Evolutionary conservation across 2,113 vertebrate genomes (phyloP).

Genomic region (Polyodon spathula): DNA sequence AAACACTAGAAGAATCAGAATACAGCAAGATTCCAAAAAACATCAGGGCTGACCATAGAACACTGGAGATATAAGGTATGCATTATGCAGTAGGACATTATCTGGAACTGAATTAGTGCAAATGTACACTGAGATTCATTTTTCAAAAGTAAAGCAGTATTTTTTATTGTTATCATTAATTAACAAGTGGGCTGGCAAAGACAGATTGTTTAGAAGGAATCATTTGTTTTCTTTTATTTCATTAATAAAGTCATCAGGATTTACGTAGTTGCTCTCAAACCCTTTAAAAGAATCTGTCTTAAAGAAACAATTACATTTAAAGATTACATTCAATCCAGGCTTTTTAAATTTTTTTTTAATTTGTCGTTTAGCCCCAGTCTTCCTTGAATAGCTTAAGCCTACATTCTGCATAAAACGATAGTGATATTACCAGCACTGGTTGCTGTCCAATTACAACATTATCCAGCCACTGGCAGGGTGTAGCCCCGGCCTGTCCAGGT

Average conservation of each 20-base stretch:
- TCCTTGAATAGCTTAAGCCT: not conserved
- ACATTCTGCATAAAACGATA: not conserved
- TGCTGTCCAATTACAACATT: no score
- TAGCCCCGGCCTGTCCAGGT: no score
- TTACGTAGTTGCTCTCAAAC: not conserved
- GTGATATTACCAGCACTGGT: no score
- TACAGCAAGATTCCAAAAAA: no score
- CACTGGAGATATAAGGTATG: no score
- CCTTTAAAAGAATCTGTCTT: not conserved
- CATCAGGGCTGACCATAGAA: no score
- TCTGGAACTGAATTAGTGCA: no score
- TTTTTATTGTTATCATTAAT: conserved; percentile 5
- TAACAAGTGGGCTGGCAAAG: not conserved
- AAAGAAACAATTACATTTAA: not conserved
- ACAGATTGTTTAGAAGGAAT: not conserved
- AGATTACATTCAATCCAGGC: not conserved
- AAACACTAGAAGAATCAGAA: no score
- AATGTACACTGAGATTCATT: no score
- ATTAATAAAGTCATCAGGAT: not conserved
- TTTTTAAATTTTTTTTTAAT: not conserved
- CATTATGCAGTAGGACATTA: no score
- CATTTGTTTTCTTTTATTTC: not conserved
- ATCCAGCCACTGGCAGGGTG: no score
- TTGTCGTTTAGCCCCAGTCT: not conserved
- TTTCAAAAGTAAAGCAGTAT: no score